Conservation (phyloP, 2,888 invertebrate species). For the Aromia moschata region DNA sequence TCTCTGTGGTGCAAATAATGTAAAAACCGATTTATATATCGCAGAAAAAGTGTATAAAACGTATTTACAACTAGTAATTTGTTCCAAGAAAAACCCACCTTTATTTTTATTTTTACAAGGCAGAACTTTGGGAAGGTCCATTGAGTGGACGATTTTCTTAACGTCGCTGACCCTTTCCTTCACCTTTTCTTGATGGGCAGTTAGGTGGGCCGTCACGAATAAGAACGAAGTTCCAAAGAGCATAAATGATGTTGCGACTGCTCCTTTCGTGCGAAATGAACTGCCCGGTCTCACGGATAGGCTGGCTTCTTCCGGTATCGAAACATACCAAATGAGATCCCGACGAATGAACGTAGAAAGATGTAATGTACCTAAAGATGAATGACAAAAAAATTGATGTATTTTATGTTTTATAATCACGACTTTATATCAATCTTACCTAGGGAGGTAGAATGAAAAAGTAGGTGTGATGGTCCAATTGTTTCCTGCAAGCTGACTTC, state of each 20-base stretch:
- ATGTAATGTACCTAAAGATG: slow-evolving; percentile 83
- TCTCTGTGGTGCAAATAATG: background rate
- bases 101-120: slow-evolving; percentile 79
- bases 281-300: slow-evolving; percentile 90
- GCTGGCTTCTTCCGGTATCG: slow-evolving; percentile 87
- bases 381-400: no score
- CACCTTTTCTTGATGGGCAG: slow-evolving; percentile 89
- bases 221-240: slow-evolving; percentile 95
- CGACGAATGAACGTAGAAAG: slow-evolving; percentile 87
- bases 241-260: slow-evolving; percentile 90
- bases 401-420: no score
- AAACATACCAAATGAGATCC: slow-evolving; percentile 96
- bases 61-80: background rate
- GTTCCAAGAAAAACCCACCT: slow-evolving; percentile 62
- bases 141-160: slow-evolving; percentile 80
- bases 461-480: slow-evolving; percentile 90
- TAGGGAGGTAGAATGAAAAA: slow-evolving; percentile 85
- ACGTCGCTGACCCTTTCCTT: slow-evolving; percentile 88
- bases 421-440: slow-evolving; percentile 64
- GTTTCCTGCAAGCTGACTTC: slow-evolving; percentile 92
- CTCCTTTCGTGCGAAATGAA: slow-evolving; percentile 93
- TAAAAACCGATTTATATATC: background rate
- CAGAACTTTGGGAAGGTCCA: slow-evolving; percentile 84
- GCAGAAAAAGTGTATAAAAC: background rate
- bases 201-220: slow-evolving; percentile 95